Conservation (phyloP, 1,140 invertebrate genomes). For the Drosophila nikananu region DNA sequence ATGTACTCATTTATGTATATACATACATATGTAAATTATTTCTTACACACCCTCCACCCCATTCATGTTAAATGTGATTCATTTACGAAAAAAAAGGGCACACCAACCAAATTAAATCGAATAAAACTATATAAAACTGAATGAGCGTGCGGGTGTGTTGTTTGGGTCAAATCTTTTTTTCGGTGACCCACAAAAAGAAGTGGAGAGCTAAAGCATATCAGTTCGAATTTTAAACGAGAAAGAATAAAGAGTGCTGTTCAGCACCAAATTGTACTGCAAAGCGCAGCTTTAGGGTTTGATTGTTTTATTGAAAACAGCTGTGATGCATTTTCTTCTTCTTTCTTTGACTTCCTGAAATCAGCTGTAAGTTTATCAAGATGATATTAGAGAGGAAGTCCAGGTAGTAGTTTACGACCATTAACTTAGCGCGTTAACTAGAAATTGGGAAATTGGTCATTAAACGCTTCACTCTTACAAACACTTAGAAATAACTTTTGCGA, state of each 20-base stretch:
- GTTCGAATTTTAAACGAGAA: background rate
- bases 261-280: background rate
- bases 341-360: background rate
- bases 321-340: background rate
- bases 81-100: conserved; percentile 10
- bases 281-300: background rate
- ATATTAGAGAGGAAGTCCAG: background rate
- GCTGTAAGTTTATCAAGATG: background rate
- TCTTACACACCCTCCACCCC: background rate
- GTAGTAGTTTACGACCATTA: no score
- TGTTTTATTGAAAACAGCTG: background rate
- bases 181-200: conserved; percentile 25
- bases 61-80: conserved; percentile 8
- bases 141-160: conserved; percentile 3
- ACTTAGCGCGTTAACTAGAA: no score
- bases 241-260: background rate
- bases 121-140: conserved; percentile 7
- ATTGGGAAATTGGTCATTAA: background rate
- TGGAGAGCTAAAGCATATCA: background rate
- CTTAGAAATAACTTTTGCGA: no score
- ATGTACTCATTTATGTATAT: background rate
- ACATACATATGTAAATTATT: background rate
- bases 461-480: background rate
- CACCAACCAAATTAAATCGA: conserved; percentile 13
- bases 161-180: conserved; percentile 12